Evolutionary conservation across 2,888 invertebrate species (phyloP), one percentile per base, ranked within the genome.

Genomic region (Limnephilus marmoratus): DNA sequence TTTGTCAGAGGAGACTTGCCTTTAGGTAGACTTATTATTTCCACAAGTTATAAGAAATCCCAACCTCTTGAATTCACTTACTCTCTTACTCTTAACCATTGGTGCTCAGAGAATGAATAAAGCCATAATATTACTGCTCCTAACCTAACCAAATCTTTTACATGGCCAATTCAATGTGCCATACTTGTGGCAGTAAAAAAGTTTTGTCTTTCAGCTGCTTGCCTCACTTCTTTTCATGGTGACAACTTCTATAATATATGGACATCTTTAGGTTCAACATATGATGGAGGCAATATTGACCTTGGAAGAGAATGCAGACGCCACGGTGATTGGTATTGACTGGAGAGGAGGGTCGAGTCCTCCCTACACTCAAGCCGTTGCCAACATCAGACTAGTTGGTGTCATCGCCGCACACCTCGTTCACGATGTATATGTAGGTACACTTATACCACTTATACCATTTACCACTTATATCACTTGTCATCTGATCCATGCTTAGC

Each of bases 361-460:
- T 0, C 98, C 98, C 0, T 99, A 99, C 94, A 97, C 98, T 0
- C 98, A 99, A 95, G 99, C 99, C 0, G 98, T 98, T 3, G 98
- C 99, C 1, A 99, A 99, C 94, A 98, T 98, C 34, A 96, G 99
- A 90, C 96, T 99, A 24, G 97, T 99, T 1, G 99, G 98, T 0
- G 97, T 97, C 0, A 98, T 99, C 95, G 97, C 98, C 0, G 98
- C 98, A 0, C 97, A 98, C 95, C 95, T 99, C 37, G 96, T 96
- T 90, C 96, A 95, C 93, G 96, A 96, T 94, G 94, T 97, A 87
- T 96, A 96, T 94, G 96, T 96, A 94, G 96, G 96, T 95, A 91
- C 82, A 83, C 18, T 37, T 37, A 68, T 53, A 4, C 53, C 53
- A 53, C 53, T n/a, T n/a, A n/a, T n/a, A n/a, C n/a, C n/a, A n/a